These are phyloP conservation scores for Nomada goodeniana DNA, from an alignment of 2,888 invertebrate species.

Conservation along the genomic window DNA sequence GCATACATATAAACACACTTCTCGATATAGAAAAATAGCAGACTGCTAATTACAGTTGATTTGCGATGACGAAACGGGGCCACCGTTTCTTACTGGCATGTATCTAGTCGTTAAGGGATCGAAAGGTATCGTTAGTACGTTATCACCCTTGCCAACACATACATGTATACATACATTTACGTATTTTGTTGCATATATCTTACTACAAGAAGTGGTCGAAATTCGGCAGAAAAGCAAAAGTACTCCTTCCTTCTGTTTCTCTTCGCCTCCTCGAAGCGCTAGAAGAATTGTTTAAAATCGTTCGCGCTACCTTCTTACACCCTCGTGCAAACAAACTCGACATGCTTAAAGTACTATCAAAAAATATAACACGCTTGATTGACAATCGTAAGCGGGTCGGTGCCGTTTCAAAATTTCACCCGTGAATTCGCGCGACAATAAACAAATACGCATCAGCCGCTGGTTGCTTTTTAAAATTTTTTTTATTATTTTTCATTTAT, in stretches of 20 bases:
- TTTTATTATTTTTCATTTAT: too few relatives aligned
- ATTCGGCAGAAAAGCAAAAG: not conserved
- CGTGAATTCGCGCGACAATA: not conserved
- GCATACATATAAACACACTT: conserved; percentile 34
- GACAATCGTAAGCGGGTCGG: not conserved
- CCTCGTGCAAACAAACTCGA: not conserved
- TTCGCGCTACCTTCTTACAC: not conserved
- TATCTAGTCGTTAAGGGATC: conserved; percentile 25
- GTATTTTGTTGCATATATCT: not conserved
- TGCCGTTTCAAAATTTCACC: conserved; percentile 9
- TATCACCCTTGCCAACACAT: not conserved
- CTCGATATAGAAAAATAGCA: conserved; percentile 53
- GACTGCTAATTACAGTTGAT: conserved; percentile 18
- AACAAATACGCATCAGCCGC: conserved; percentile 4
- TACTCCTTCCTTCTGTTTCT: not conserved
- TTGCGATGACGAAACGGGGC: conserved; percentile 18
- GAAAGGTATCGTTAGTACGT: conserved; percentile 8
- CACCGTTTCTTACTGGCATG: conserved; percentile 29
- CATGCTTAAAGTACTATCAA: not conserved
- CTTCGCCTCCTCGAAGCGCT: not conserved
- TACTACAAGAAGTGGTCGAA: conserved; percentile 6
- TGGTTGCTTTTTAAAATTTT: not conserved
- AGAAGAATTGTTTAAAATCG: conserved; percentile 8
- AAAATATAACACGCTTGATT: not conserved
- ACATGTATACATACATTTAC: not conserved